Evolutionary conservation across 2,113 vertebrate genomes (phyloP), one percentile per base, ranked within the genome.

Genomic region (Emydocephalus ijimae): DNA sequence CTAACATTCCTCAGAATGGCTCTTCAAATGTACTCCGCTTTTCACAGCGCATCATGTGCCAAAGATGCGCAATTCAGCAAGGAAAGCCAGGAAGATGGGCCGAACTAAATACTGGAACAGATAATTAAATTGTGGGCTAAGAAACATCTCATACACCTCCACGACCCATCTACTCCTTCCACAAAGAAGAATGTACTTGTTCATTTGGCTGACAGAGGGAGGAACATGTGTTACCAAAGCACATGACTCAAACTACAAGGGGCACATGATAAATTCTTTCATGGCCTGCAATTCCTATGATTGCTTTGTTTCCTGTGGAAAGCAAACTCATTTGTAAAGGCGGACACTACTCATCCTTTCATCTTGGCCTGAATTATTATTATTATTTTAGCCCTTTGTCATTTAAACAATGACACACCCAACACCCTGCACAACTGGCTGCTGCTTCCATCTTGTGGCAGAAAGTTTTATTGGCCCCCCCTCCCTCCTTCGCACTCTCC

Each of bases 221-320:
- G 43, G 34, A 87, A 90, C 26, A 50, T 50, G 48, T n/a, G 6
- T 24, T 18, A 2, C 26, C 10, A 50, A 56, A 87, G 45, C 92
- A 54, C 81, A 93, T 90, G 92, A 93, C 89, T 86, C 11, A 18
- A 87, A 29, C 21, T 18, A 87, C 20, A n/a, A 87, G 86, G 86
- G 56, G 26, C 92, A 89, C 87, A 91, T 91, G 92, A 93, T 86
- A 14, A 50, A 26, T 29, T 57, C 39, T 39, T 93, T 81, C 15
- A 88, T 39, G 54, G 24, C 18, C 85, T 48, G n/a, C 8, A 88
- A 12, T n/a, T 90, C 52, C 54, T 89, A 56, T 64, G 89, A 87
- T 56, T 26, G 7, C 11, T 93, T 56, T 5, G 2, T n/a, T 56
- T n/a, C 89, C 74, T 85, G 11, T 89, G 74, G 69, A 50, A 52